Percentiles rank a stretch among this genome's conserved stretches.
Evolutionary conservation across 2,797 vertebrate species (phyloP).

Genomic region (Megaceryle alcyon): DNA sequence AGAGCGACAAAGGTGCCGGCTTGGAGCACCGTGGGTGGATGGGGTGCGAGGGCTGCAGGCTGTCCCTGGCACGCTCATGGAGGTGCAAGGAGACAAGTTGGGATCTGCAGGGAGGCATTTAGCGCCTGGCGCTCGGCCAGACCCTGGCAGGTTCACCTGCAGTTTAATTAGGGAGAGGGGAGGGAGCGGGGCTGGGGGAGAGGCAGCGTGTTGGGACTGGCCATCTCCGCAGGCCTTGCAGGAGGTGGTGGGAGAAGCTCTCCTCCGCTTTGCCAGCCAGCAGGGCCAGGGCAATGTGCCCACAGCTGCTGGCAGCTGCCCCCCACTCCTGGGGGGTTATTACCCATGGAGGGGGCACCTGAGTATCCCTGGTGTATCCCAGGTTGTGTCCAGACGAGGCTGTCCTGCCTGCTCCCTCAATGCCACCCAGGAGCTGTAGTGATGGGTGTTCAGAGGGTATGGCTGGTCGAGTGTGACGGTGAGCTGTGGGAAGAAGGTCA

Average conservation of each 20-base stretch:
- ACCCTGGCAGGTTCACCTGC: constrained; percentile 82
- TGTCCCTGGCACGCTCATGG: constrained; percentile 37
- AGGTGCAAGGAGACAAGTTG: constrained; percentile 70
- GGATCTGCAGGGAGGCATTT: constrained; percentile 70
- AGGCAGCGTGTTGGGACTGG: constrained; percentile 55
- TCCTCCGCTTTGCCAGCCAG: background rate
- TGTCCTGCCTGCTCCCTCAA: rapidly evolving
- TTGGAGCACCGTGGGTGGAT: background rate
- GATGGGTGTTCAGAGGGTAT: background rate
- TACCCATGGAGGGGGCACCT: background rate
- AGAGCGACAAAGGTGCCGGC: background rate
- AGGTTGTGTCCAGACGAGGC: background rate
- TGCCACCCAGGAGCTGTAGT: background rate
- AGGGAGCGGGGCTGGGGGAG: constrained; percentile 70
- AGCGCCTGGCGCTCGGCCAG: constrained; percentile 74
- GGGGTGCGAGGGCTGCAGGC: constrained; percentile 14
- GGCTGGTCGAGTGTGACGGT: rapidly evolving
- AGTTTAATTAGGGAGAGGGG: constrained; percentile 83
- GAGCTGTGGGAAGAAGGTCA: background rate
- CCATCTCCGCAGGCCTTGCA: background rate
- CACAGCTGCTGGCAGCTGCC: background rate
- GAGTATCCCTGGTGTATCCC: background rate
- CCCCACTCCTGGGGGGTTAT: background rate
- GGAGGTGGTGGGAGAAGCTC: constrained; percentile 2
- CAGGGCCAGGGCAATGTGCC: background rate